Evolutionary conservation across 2,113 vertebrate species (phyloP).

Genomic region (Harpagus bidentatus): DNA sequence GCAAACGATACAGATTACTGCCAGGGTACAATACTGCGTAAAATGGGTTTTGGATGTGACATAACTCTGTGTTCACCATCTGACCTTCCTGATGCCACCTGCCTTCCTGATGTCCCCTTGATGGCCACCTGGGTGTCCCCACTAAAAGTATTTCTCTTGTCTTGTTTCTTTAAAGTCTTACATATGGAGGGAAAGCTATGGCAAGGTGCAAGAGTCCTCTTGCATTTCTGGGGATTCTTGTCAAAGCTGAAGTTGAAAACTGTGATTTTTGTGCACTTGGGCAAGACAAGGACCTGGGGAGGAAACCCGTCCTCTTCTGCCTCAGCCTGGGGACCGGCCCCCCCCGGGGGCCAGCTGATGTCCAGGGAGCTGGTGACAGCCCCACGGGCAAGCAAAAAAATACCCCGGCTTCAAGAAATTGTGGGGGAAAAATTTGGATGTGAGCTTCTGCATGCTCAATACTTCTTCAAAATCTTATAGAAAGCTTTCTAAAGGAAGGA

Average conservation of each 20-base stretch:
- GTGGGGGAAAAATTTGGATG: neutral
- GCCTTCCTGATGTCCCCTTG: neutral
- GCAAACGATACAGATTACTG: neutral
- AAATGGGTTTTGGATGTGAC: neutral
- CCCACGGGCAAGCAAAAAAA: neutral
- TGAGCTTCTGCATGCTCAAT: neutral
- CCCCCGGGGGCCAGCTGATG: neutral
- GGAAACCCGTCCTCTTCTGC: neutral
- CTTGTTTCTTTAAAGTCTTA: neutral
- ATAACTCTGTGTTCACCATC: neutral
- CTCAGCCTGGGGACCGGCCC: no score
- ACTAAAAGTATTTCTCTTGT: neutral
- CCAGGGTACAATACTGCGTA: neutral
- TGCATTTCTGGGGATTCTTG: neutral
- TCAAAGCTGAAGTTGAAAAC: neutral
- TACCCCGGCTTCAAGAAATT: neutral
- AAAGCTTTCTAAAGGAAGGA: neutral
- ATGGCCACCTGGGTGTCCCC: neutral
- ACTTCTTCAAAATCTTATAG: neutral
- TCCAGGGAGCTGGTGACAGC: neutral
- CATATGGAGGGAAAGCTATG: neutral
- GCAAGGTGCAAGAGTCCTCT: neutral
- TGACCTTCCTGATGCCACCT: neutral
- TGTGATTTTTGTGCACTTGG: neutral
- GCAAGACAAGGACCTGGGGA: neutral